Evolutionary conservation across 2,797 vertebrate genomes (phyloP).

Genomic region (Myotis planiceps): DNA sequence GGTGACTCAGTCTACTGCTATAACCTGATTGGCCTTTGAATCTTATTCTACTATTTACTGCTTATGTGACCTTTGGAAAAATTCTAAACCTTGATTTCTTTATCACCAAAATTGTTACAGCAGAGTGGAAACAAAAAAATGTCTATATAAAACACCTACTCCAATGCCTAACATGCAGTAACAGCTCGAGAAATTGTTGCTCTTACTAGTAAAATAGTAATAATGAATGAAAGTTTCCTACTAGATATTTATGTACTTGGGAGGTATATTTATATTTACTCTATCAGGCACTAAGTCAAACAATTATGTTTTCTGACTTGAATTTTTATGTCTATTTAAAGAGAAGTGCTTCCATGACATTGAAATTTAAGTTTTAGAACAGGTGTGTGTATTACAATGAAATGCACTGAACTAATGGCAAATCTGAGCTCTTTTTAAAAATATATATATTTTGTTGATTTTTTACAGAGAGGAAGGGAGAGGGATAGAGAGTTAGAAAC

Average conservation of each 20-base stretch:
- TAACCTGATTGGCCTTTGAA: not conserved
- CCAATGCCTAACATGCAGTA: not conserved
- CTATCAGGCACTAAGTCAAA: not conserved
- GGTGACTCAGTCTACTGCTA: not conserved
- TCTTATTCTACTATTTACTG: not conserved
- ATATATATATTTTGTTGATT: too few relatives aligned
- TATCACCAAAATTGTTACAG: not conserved
- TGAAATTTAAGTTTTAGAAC: slow-evolving; percentile 38
- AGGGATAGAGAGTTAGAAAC: too few relatives aligned
- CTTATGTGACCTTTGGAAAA: not conserved
- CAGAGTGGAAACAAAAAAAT: not conserved
- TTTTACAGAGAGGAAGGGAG: too few relatives aligned
- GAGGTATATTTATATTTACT: not conserved
- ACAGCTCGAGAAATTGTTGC: not conserved
- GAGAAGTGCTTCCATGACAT: not conserved
- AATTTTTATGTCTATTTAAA: not conserved
- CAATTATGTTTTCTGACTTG: not conserved
- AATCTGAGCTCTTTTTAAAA: not conserved
- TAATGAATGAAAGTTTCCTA: not conserved
- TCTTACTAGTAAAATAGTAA: not conserved
- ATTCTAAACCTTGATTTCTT: slow-evolving; percentile 24
- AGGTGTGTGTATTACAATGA: not conserved
- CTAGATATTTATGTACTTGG: not conserved
- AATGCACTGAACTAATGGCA: slow-evolving; percentile 1
- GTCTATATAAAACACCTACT: not conserved